Conservation (phyloP, 2,888 invertebrate species). For the Arrhopalites spinosus region DNA sequence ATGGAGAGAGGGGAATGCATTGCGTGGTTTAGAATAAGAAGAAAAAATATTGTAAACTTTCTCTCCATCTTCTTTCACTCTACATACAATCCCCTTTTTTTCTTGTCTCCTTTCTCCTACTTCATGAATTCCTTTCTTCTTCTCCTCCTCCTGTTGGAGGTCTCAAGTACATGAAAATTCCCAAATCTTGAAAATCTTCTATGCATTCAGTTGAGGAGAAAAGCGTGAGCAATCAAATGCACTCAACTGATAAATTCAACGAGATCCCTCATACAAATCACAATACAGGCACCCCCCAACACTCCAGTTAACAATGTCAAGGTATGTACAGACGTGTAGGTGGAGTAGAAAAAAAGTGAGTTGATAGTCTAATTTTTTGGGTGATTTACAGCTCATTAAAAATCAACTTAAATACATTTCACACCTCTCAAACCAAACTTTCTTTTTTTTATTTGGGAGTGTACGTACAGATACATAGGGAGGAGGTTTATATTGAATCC, state of each 20-base stretch:
- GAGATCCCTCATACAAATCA: not conserved
- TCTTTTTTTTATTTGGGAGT: too few relatives aligned
- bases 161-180: not conserved
- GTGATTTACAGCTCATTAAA: not conserved
- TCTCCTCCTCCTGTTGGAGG: too few relatives aligned
- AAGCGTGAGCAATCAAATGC: constrained; percentile 13
- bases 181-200: not conserved
- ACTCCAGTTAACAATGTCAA: too few relatives aligned
- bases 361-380: not conserved
- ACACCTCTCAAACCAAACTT: not conserved
- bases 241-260: constrained; percentile 7
- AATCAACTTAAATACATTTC: not conserved
- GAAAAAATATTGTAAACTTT: too few relatives aligned
- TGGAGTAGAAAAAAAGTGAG: not conserved
- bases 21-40: not conserved
- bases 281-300: not conserved
- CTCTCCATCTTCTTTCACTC: too few relatives aligned
- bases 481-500: too few relatives aligned
- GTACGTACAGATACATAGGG: too few relatives aligned
- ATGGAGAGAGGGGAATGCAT: too few relatives aligned
- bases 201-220: not conserved
- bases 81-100: too few relatives aligned
- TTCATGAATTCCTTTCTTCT: too few relatives aligned
- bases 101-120: too few relatives aligned
- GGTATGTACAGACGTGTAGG: too few relatives aligned